Percentiles rank a stretch among this genome's conserved stretches.
Conservation (phyloP, 2,113 vertebrate species). For the Anoplopoma fimbria region DNA sequence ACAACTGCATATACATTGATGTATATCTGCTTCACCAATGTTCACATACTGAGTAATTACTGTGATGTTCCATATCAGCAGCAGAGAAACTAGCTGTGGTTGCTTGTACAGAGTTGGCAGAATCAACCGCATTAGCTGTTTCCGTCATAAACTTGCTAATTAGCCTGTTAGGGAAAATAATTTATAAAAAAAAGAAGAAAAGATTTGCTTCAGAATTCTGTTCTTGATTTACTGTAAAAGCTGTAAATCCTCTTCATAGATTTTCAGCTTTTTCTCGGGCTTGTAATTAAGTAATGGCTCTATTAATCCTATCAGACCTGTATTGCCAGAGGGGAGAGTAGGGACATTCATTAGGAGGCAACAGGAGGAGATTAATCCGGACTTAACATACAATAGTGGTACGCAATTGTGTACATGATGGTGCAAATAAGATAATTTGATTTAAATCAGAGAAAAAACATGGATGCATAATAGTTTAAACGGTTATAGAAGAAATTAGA, state of each 20-base stretch:
- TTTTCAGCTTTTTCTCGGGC: conserved; percentile 65
- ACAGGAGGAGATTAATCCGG: conserved; percentile 51
- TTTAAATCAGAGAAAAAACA: background rate
- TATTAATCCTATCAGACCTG: conserved; percentile 70
- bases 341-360: conserved; percentile 44
- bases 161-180: conserved; percentile 51
- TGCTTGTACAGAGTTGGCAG: conserved; percentile 18
- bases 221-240: conserved; percentile 57
- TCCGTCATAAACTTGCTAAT: conserved; percentile 50
- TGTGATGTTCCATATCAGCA: conserved; percentile 7
- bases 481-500: background rate
- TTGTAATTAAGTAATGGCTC: conserved; percentile 80
- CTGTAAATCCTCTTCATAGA: conserved; percentile 69
- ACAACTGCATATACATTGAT: background rate
- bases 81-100: conserved; percentile 12
- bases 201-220: conserved; percentile 41
- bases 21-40: background rate
- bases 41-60: conserved; percentile 7
- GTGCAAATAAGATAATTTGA: conserved; percentile 4
- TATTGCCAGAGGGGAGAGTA: conserved; percentile 21
- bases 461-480: background rate
- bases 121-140: conserved; percentile 18
- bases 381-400: conserved; percentile 33
- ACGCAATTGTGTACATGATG: background rate
- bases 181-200: conserved; percentile 55